Base-by-base conservation (phyloP, 1,140 invertebrate species). In the Leptopilina boulardi region DNA sequence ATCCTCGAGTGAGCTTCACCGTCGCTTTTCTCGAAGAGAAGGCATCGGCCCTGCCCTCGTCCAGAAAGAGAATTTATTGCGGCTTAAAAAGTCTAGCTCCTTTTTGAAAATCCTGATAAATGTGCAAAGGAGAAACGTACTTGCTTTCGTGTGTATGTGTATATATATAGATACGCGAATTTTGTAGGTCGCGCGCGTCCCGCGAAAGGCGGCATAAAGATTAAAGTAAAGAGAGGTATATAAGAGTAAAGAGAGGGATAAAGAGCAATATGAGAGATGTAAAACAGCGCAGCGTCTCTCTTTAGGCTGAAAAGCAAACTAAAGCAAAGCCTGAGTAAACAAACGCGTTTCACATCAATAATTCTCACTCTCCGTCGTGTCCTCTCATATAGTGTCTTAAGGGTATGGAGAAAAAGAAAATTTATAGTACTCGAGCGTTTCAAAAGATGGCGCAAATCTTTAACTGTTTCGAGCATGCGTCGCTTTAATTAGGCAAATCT, bases 71-170 rank as follows among this genome's bases (percentile, higher is more conserved):
- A 91, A 91, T 91, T 91, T 91, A 91, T 90, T 84, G 88, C 87
- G 86, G 90, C 90, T 91, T 91, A 91, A 91, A 91, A 90, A 90
- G 87, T 90, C 87, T 89, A 88, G 89, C 87, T 88, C 87, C 87
- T 89, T n/a, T n/a, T 89, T 87, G 88, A 80, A 91, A 91, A 91
- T 91, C 90, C 89, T 91, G 90, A 91, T 90, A 90, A 91, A 91
- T 91, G 89, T 84, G 83, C 86, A 81, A 88, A 87, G 84, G 83
- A 88, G 83, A 77, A 38, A 77, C 82, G 80, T 82, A n/a, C n/a
- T n/a, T 77, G 78, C 80, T 70, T 72, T 77, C 77, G 75, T 75
- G 77, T 42, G 75, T 77, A 76, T 54, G 19, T 21, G 19, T n/a
- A n/a, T n/a, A n/a, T n/a, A 18, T 54, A 56, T 56, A 56, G 51